Percentiles rank a stretch among this genome's conserved stretches.
Evolutionary conservation across 2,113 vertebrate genomes (phyloP).

Genomic region (Pagrus major): DNA sequence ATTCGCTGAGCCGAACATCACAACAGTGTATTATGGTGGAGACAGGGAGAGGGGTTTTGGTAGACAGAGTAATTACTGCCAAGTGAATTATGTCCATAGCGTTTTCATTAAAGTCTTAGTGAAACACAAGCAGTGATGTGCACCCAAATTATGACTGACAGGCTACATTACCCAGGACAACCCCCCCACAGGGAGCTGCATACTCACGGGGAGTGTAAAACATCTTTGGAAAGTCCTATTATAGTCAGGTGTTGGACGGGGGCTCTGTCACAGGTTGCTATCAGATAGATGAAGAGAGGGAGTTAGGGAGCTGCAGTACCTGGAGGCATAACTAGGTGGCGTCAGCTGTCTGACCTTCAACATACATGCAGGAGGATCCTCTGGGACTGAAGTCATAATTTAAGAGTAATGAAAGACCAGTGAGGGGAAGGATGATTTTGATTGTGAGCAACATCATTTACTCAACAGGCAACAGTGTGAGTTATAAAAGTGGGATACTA

Average conservation of each 20-base stretch:
- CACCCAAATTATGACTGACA: constrained; percentile 65
- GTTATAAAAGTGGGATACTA: not conserved
- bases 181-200: constrained; percentile 43
- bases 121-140: constrained; percentile 60
- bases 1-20: constrained; percentile 15
- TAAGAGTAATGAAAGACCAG: constrained; percentile 49
- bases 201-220: constrained; percentile 55
- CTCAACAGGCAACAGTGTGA: not conserved
- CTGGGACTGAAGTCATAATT: constrained; percentile 60
- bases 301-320: constrained; percentile 61
- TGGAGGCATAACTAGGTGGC: constrained; percentile 66
- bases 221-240: constrained; percentile 63
- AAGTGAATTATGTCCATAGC: constrained; percentile 63
- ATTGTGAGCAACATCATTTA: constrained; percentile 20
- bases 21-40: not conserved
- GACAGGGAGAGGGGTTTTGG: constrained; percentile 24
- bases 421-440: constrained; percentile 27
- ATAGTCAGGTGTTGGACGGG: constrained; percentile 40
- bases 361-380: constrained; percentile 43
- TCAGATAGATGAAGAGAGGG: constrained; percentile 61
- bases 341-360: constrained; percentile 68
- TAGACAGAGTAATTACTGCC: constrained; percentile 63
- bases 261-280: constrained; percentile 47
- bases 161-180: constrained; percentile 57
- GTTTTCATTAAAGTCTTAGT: constrained; percentile 64